Base-by-base conservation (phyloP, 2,797 vertebrate genomes). In the Jordanella pulchra region DNA sequence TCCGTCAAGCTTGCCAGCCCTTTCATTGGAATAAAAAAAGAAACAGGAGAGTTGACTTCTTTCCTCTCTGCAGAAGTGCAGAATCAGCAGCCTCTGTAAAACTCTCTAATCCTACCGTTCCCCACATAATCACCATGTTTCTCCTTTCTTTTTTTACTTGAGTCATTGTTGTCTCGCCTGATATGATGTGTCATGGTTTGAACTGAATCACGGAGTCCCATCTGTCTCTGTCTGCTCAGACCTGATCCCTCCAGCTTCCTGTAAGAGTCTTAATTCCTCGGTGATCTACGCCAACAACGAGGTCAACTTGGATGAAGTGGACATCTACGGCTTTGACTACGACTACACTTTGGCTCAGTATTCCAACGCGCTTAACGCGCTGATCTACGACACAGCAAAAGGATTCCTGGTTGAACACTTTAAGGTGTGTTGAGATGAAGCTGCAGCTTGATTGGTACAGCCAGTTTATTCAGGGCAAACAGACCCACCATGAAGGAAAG, bases 261-360 rank as follows among this genome's bases (percentile, higher is more conserved):
- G 96, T 71, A 94, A 91, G 67, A 85, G 93, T 58, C 90, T 97
- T 64, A 96, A 95, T 73, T 86, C 95, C 18, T 91, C 94, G 39
- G 91, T 93, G 47, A 93, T 97, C 76, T 97, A 96, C 10, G 93
- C 95, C 56, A 97, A 97, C 89, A 97, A 97, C 5, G 96, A 97
- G 80, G 95, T 97, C 25, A 82, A 82, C 74, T 76, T 97, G 69
- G 85, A 78, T 0, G 94, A 94, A n/a, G 96, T 97, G 80, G 95
- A 95, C 79, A 95, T 96, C 80, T 97, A 95, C 18, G 96, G 96
- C 69, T 97, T 97, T 47, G 96, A 97, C 85, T 97, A 97, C 0
- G 96, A 97, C 84, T 96, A 96, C 83, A 96, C 96, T 0, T 86
- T 97, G 79, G 96, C 96, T 0, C 80, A 95, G 32, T 97, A 97